Conservation (phyloP, 2,113 vertebrate species). For the Ochotona curzoniae region DNA sequence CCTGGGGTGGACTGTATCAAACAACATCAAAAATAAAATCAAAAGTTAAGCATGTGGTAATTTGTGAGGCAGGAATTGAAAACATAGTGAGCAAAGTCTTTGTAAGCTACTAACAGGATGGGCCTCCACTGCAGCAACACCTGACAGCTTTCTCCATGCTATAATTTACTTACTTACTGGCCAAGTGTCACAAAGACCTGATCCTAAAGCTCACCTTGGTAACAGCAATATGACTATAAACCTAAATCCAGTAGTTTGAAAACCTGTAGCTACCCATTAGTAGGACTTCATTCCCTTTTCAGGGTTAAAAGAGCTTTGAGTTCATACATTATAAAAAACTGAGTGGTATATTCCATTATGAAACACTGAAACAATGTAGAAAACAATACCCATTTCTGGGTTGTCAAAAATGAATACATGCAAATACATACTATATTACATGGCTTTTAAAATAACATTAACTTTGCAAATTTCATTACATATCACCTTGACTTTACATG, state of each 20-base stretch:
- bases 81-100: slow-evolving; percentile 1
- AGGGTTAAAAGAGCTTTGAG: slow-evolving; percentile 18
- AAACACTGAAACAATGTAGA: neutral
- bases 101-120: neutral
- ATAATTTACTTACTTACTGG: neutral
- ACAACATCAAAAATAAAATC: no score
- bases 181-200: neutral
- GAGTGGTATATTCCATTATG: slow-evolving; percentile 17
- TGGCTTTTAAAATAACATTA: neutral
- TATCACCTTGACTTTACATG: slow-evolving; percentile 41
- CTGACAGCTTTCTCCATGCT: neutral
- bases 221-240: slow-evolving; percentile 32
- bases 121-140: neutral
- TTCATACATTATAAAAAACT: slow-evolving; percentile 37
- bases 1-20: no score
- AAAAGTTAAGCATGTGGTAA: slow-evolving; percentile 15
- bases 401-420: neutral
- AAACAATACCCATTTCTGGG: slow-evolving; percentile 4
- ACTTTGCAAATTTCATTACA: neutral
- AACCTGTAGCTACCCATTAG: neutral
- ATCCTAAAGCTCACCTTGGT: slow-evolving; percentile 1
- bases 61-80: slow-evolving; percentile 22
- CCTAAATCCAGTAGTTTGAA: slow-evolving; percentile 29
- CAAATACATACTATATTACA: slow-evolving; percentile 9
- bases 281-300: slow-evolving; percentile 35